These are phyloP conservation scores for Amblyteles armatorius DNA, from an alignment of 2,888 invertebrate species.

Conservation along the genomic window DNA sequence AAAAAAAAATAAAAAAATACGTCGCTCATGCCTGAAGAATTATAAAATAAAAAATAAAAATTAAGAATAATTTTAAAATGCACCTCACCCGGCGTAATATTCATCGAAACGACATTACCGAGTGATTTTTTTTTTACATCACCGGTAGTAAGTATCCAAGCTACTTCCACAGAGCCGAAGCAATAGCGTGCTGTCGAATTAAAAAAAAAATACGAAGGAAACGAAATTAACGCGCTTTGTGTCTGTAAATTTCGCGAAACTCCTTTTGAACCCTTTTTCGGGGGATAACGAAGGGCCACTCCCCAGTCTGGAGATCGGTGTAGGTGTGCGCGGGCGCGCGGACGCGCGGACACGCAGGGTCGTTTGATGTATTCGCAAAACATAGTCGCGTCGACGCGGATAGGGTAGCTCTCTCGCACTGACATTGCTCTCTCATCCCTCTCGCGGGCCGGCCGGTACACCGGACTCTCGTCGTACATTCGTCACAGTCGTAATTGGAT, in stretches of 20 bases:
- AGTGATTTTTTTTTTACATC: background rate
- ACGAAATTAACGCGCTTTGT: constrained; percentile 47
- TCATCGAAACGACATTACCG: too few relatives aligned
- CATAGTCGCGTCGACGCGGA: constrained; percentile 55
- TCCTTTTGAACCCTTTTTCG: constrained; percentile 37
- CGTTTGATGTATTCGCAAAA: constrained; percentile 65
- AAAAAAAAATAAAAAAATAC: background rate
- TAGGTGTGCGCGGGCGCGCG: constrained; percentile 5
- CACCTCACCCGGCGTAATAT: too few relatives aligned
- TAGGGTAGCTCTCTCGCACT: constrained; percentile 29
- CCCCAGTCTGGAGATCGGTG: constrained; percentile 34
- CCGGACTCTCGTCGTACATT: constrained; percentile 68
- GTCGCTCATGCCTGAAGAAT: background rate
- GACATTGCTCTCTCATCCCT: constrained; percentile 33
- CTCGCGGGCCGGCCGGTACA: constrained; percentile 31
- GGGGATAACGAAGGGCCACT: constrained; percentile 59
- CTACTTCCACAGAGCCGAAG: background rate
- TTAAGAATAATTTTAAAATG: background rate
- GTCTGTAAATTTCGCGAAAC: constrained; percentile 39
- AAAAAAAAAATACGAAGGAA: constrained; percentile 16
- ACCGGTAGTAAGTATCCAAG: background rate
- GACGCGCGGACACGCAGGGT: constrained; percentile 28
- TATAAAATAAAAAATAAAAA: background rate
- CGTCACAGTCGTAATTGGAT: constrained; percentile 81
- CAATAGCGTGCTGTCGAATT: background rate